A percentile compares a stretch with the other conserved stretches of the same genome.
These are phyloP conservation scores for Corapipo altera DNA, from an alignment of 2,113 vertebrate genomes.

Conservation along the genomic window DNA sequence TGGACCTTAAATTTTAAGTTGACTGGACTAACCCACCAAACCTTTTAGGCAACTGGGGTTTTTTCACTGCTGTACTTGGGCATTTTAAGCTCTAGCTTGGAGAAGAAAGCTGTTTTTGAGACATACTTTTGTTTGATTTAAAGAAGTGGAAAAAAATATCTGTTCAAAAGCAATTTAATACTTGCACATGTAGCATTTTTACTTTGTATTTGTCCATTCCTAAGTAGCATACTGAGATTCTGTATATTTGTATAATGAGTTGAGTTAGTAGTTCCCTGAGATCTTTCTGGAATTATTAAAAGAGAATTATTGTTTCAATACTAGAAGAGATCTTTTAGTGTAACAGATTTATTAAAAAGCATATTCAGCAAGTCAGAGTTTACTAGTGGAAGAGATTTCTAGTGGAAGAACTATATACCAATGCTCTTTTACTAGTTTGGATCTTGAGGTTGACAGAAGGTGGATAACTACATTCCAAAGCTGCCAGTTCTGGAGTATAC, in stretches of 20 bases:
- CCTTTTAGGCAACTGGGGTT: not conserved
- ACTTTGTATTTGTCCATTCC: not conserved
- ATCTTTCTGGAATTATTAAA: not conserved
- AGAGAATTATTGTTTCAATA: not conserved
- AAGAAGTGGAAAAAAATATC: not conserved
- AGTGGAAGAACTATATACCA: not conserved
- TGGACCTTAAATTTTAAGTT: not conserved
- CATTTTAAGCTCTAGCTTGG: not conserved
- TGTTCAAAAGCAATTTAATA: not conserved
- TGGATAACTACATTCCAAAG: not conserved
- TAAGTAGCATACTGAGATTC: not conserved
- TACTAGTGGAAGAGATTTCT: not conserved
- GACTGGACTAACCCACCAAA: not conserved
- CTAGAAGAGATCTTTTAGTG: not conserved
- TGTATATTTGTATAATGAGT: not conserved
- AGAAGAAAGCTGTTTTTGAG: not conserved
- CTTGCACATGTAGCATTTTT: not conserved
- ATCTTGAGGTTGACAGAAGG: not conserved
- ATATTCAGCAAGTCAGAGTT: not conserved
- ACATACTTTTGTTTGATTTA: not conserved
- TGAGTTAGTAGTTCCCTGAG: not conserved
- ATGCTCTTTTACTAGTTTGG: not conserved
- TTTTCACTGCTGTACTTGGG: not conserved
- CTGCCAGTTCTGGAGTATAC: not conserved
- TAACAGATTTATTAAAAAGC: not conserved